A percentile compares a stretch with the other conserved stretches of the same genome.
Conservation (phyloP, 2,888 invertebrate species). For the Xiphydria camelus region DNA sequence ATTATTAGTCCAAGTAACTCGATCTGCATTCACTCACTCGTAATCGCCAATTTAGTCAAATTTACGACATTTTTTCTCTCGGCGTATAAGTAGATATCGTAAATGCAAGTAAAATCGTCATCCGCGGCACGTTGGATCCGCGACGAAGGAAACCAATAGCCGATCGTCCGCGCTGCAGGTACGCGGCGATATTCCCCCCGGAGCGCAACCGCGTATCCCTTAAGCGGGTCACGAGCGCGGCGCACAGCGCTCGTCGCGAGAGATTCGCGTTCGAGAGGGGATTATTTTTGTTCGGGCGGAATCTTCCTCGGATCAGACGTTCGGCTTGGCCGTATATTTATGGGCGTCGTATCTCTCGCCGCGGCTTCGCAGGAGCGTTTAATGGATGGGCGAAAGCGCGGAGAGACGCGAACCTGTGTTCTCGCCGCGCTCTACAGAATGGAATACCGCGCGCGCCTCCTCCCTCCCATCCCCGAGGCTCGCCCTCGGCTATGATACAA, state of each 20-base stretch:
- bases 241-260: not conserved
- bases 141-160: too few species aligned
- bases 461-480: slow-evolving; percentile 14
- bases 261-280: slow-evolving; percentile 2
- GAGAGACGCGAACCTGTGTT: slow-evolving; percentile 54
- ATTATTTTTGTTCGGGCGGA: slow-evolving; percentile 46
- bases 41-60: too few species aligned
- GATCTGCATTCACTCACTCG: too few species aligned
- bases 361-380: slow-evolving; percentile 43
- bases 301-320: slow-evolving; percentile 51
- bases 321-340: slow-evolving; percentile 53
- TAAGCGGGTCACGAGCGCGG: not conserved
- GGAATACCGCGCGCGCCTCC: slow-evolving; percentile 17
- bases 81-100: too few species aligned
- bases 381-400: slow-evolving; percentile 54
- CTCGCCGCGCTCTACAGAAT: slow-evolving; percentile 45
- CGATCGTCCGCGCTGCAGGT: too few species aligned
- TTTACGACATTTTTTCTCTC: too few species aligned
- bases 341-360: slow-evolving; percentile 51
- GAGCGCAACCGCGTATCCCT: too few species aligned
- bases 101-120: too few species aligned
- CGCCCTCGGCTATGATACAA: slow-evolving; percentile 5
- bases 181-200: too few species aligned
- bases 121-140: too few species aligned
- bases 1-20: too few species aligned